Evolutionary conservation across 2,797 vertebrate genomes (phyloP).

Genomic region (Lepilemur septentrionalis): DNA sequence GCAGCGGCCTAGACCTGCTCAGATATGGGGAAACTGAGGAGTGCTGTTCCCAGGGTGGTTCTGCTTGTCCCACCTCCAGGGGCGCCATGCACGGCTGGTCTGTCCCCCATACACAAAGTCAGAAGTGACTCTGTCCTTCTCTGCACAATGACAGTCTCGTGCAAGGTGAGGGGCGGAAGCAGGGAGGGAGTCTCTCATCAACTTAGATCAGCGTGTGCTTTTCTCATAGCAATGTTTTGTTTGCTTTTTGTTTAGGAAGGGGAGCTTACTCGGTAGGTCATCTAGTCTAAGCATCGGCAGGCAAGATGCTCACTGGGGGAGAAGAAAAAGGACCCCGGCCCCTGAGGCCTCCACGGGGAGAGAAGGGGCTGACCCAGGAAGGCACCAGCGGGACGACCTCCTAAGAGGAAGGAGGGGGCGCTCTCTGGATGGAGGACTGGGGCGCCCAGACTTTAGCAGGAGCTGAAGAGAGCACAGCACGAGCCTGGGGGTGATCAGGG

Average conservation of each 20-base stretch:
- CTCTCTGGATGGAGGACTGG: neutral
- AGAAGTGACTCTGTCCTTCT: neutral
- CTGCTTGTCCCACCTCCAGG: neutral
- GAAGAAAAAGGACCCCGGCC: neutral
- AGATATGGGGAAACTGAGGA: too few species aligned
- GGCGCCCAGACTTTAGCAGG: neutral
- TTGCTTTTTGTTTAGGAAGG: neutral
- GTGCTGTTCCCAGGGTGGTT: too few species aligned
- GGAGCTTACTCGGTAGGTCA: neutral
- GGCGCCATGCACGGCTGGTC: neutral
- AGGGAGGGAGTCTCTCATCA: neutral
- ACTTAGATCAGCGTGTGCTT: neutral
- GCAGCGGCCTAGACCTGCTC: neutral
- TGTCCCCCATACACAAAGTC: rapidly evolving
- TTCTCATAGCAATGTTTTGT: neutral
- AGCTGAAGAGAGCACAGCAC: neutral
- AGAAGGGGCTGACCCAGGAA: neutral
- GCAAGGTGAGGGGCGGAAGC: neutral
- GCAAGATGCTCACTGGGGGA: neutral
- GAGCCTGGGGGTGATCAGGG: too few species aligned
- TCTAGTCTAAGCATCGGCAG: neutral
- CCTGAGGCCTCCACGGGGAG: neutral
- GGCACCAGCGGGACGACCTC: rapidly evolving
- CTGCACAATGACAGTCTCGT: neutral
- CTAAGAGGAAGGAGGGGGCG: neutral